A percentile compares a stretch with the other conserved stretches of the same genome.
Conservation (phyloP, 2,888 invertebrate genomes). For the Neria commutata region DNA sequence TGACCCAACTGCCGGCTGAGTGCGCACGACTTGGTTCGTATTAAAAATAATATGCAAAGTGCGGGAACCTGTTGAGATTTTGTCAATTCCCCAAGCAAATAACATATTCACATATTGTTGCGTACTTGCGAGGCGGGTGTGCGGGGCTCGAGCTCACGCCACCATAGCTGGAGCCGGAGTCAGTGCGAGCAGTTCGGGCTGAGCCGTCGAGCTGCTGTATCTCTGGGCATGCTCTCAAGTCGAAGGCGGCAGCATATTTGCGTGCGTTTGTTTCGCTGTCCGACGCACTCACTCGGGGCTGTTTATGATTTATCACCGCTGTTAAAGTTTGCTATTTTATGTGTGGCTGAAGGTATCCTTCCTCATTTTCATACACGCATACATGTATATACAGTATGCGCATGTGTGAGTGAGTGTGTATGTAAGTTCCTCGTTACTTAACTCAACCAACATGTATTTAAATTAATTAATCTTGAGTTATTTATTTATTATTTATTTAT, state of each 20-base stretch:
- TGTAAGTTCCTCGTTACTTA: no score
- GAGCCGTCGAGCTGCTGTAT: conserved; percentile 12
- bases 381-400: no score
- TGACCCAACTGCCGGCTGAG: conserved; percentile 16
- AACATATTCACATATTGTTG: conserved; percentile 58
- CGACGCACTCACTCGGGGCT: conserved; percentile 27
- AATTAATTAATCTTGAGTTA: no score
- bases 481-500: no score
- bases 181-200: neutral
- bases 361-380: no score
- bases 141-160: neutral
- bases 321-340: conserved; percentile 45
- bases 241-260: conserved; percentile 1
- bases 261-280: conserved; percentile 2
- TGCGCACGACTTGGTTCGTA: conserved; percentile 37
- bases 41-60: conserved; percentile 56
- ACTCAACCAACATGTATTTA: no score
- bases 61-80: conserved; percentile 61
- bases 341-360: no score
- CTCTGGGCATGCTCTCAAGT: conserved; percentile 18
- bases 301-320: conserved; percentile 57
- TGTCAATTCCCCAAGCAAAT: conserved; percentile 59
- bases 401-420: no score
- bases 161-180: neutral
- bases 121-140: conserved; percentile 14